phyloP scores from a whole-genome alignment of 2,113 vertebrate genomes.

The Cnemophilus loriae region DNA sequence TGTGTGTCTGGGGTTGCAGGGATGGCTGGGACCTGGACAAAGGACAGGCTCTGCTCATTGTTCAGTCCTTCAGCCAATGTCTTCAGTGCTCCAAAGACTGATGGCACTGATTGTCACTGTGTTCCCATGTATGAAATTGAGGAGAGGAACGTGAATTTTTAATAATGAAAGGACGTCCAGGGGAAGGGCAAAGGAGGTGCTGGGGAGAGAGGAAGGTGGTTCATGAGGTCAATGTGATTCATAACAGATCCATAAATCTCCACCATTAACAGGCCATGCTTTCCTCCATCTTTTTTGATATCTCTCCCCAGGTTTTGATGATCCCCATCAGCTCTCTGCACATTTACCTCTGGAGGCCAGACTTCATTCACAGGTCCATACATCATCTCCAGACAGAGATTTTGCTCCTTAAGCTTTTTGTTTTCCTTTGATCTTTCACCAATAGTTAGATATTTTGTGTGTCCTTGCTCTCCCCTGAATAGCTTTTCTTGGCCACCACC shows the following conservation, averaged over 20 bases:
- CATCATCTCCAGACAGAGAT: neutral
- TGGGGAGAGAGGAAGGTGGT: neutral
- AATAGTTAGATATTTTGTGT: neutral
- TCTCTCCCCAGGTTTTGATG: neutral
- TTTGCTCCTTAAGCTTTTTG: neutral
- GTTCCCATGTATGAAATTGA: constrained; percentile 7
- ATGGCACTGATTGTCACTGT: constrained; percentile 2
- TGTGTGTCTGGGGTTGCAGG: neutral
- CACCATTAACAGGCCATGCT: neutral
- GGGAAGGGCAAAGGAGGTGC: neutral
- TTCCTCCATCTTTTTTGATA: neutral
- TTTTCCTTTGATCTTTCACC: neutral
- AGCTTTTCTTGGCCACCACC: neutral
- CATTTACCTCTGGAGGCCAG: neutral
- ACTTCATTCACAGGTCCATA: neutral
- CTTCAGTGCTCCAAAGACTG: neutral
- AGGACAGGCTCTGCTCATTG: neutral
- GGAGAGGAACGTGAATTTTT: neutral
- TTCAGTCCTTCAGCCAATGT: neutral
- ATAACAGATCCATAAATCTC: neutral
- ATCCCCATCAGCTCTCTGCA: neutral
- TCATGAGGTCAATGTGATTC: neutral
- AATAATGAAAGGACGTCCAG: neutral
- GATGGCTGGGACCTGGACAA: neutral
- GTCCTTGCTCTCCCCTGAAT: neutral